Conservation (phyloP, 2,888 invertebrate genomes). For the Erebia palarica region DNA sequence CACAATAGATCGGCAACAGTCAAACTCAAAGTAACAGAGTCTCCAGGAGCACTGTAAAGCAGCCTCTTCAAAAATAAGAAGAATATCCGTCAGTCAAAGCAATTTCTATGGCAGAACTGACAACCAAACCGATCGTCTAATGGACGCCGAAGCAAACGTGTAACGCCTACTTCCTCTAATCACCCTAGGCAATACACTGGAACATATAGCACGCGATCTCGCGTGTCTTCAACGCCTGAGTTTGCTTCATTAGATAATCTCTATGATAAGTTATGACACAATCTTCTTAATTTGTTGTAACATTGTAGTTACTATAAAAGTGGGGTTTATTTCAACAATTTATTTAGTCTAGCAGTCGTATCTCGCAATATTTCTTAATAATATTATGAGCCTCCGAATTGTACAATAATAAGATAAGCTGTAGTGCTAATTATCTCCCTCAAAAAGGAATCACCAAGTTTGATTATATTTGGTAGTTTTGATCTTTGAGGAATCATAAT, state of each 20-base stretch:
- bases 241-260: slow-evolving; percentile 42
- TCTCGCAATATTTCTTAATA: background rate
- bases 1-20: no score
- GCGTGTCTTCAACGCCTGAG: slow-evolving; percentile 41
- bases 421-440: background rate
- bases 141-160: background rate
- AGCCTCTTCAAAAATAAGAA: no score
- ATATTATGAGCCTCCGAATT: background rate
- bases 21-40: no score
- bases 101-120: no score
- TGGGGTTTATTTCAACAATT: background rate
- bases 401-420: background rate
- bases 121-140: no score
- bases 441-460: no score
- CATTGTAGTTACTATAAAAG: slow-evolving; percentile 7
- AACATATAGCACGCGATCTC: slow-evolving; percentile 42
- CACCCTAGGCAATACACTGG: slow-evolving; percentile 28
- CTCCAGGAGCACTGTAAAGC: no score
- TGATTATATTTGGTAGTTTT: no score
- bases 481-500: no score
- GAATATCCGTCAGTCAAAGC: no score
- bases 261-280: slow-evolving; percentile 36
- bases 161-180: slow-evolving; percentile 36
- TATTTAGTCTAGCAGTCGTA: background rate
- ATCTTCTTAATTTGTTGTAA: slow-evolving; percentile 18